Base-by-base conservation (phyloP, 2,888 invertebrate genomes). In the Dolichomitus sp. region DNA sequence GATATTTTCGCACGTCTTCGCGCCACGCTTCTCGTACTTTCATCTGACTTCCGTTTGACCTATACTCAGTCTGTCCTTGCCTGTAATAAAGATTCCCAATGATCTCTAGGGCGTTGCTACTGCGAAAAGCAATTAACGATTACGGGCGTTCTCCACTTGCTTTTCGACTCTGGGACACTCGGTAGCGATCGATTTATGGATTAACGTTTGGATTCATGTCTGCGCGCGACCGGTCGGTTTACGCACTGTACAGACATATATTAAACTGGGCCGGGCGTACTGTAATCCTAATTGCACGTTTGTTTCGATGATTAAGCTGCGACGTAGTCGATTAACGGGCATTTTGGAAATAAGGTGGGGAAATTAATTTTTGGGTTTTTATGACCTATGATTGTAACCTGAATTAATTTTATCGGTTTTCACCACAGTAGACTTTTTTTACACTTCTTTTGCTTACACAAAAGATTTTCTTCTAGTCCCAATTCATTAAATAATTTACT, bases 21-120 rank as follows among this genome's bases (percentile, higher is more conserved):
- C 50, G 19, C 33, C 33, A 14, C 61, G 50, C n/a, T 48, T 48
- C 37, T 17, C 48, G 54, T 42, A 30, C 40, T 61, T 48, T 72
- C 59, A 23, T 72, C 72, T 33, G 33, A 48, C 61, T 72, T 72
- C 72, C 72, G 61, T 27, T 72, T 45, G 61, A 37, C 33, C 14
- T 17, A 61, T 37, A 61, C 61, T 65, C n/a, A n/a, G 40, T 12
- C 19, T 23, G 40, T 40, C 40, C 40, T 37, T 40, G 37, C 61
- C 37, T 37, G 17, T 19, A 37, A 40, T 61, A 61, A 61, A 61
- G 61, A 61, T 61, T 61, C 61, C 3, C 37, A 17, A 11, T 6
- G 11, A 17, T 17, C 19, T 11, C 11, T 17, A 17, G 11, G 37
- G 37, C 37, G 61, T 61, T 61, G 61, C 40, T 59, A 54, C 54